phyloP scores from a whole-genome alignment of 2,113 vertebrate species.

The Nyctereutes procyonoides region DNA sequence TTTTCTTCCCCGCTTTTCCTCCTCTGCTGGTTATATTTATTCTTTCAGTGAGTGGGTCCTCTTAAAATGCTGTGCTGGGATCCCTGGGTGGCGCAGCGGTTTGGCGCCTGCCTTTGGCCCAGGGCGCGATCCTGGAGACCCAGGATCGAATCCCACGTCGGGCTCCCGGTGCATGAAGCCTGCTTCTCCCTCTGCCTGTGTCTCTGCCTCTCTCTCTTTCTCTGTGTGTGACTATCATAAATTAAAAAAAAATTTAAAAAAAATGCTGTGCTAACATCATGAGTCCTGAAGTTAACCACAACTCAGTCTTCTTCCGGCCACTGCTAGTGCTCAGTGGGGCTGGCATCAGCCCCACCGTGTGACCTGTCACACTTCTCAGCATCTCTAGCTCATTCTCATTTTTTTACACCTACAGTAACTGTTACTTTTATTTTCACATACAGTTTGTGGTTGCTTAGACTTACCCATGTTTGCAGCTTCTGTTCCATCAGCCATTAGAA shows the following conservation, averaged over 20 bases:
- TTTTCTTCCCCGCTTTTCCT: not conserved
- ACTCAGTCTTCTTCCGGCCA: not conserved
- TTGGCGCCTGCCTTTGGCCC: too few species aligned
- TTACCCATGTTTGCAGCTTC: not conserved
- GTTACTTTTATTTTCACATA: not conserved
- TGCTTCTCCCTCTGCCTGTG: too few species aligned
- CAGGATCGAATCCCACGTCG: too few species aligned
- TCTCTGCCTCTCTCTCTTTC: too few species aligned
- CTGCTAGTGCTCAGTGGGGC: not conserved
- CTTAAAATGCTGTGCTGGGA: not conserved
- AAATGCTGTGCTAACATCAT: not conserved
- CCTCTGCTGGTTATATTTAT: not conserved
- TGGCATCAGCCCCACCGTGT: not conserved
- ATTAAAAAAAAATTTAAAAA: too few species aligned
- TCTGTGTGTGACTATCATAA: too few species aligned
- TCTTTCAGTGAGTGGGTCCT: not conserved
- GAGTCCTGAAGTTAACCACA: not conserved
- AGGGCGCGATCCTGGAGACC: too few species aligned
- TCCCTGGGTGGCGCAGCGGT: too few species aligned
- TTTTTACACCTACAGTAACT: not conserved
- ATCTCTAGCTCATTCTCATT: not conserved
- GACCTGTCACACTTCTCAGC: not conserved
- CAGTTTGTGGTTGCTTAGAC: not conserved
- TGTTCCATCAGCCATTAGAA: not conserved
- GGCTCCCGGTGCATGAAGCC: too few species aligned